Evolutionary conservation across 1,140 invertebrate species (phyloP), one percentile per base, ranked within the genome.

Genomic region (Lethrus apterus): DNA sequence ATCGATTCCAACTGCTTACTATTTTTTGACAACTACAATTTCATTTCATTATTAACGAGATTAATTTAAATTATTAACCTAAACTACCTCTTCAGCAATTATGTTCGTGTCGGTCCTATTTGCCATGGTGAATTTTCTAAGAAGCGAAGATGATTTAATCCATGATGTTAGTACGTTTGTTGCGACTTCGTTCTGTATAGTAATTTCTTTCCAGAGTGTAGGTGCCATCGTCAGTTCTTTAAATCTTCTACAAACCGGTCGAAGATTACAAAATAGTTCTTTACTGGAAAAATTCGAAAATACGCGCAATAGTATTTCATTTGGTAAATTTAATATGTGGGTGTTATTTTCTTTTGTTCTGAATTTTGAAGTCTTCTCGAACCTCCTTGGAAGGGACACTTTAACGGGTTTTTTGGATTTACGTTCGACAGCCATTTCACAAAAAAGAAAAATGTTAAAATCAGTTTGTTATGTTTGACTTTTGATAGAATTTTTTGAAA

Each of bases 161-260:
- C 38, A 48, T 33, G 30, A 19, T 20, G 30, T 30, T 14, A 48
- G 10, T 5, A 24, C 14, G 18, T 34, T 32, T 1, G 29, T 46
- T 32, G 45, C 14, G 13, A 46, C 18, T 20, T 38, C 34, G 10
- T 14, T 23, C n/a, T 11, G 15, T 3, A 30, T 32, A 2, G 15
- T 19, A 20, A 48, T 48, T n/a, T 3, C 26, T 31, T 20, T 32
- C 46, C 46, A 48, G 2, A 48, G 31, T 13, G 18, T 42, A 26
- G 36, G 31, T 8, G n/a, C n/a, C 33, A 40, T 42, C 9, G 46
- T 30, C 10, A 47, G 10, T 4, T 20, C 24, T 19, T 17, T 29
- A 34, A 34, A 47, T 40, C 34, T 40, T n/a, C 29, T 13, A 18
- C 35, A 40, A 9, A 47, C 45, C 13, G 18, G 23, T 32, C 45